A percentile compares a stretch with the other conserved stretches of the same genome.
These are phyloP conservation scores for Shinisaurus crocodilurus DNA, from an alignment of 2,113 vertebrate genomes.

Conservation along the genomic window DNA sequence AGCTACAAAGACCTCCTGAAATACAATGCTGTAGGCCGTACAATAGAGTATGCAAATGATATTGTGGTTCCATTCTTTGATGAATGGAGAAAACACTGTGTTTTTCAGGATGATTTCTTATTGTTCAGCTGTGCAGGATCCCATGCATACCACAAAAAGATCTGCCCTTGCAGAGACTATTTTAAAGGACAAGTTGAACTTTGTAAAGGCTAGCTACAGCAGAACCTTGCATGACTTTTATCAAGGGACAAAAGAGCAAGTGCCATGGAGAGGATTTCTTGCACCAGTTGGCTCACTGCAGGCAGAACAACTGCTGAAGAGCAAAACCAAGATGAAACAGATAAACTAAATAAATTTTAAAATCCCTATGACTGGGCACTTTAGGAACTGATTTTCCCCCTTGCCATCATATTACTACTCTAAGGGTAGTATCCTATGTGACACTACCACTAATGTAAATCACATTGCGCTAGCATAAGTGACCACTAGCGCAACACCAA, in stretches of 20 bases:
- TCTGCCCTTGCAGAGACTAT: slow-evolving; percentile 98
- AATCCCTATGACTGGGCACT: background rate
- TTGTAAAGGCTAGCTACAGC: slow-evolving; percentile 95
- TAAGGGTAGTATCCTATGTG: too few species aligned
- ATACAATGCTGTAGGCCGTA: slow-evolving; percentile 88
- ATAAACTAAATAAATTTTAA: slow-evolving; percentile 18
- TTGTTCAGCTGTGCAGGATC: slow-evolving; percentile 96
- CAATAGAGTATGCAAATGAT: slow-evolving; percentile 87
- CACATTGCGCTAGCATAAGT: too few species aligned
- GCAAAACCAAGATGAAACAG: slow-evolving; percentile 56
- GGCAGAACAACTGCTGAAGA: slow-evolving; percentile 49
- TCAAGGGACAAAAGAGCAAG: slow-evolving; percentile 42
- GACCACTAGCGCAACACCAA: too few species aligned
- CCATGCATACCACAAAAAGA: slow-evolving; percentile 83
- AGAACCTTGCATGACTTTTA: slow-evolving; percentile 32
- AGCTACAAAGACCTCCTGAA: slow-evolving; percentile 92
- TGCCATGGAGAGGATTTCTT: slow-evolving; percentile 66
- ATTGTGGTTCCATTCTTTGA: slow-evolving; percentile 91
- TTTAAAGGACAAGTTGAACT: slow-evolving; percentile 98
- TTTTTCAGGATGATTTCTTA: slow-evolving; percentile 94
- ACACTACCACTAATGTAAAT: too few species aligned
- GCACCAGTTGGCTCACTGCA: slow-evolving; percentile 55
- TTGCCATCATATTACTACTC: background rate
- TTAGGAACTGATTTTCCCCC: background rate
- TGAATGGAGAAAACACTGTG: slow-evolving; percentile 85